Percentiles rank a stretch among this genome's conserved stretches.
Evolutionary conservation across 2,888 invertebrate species (phyloP).

Genomic region (Plutella xylostella): DNA sequence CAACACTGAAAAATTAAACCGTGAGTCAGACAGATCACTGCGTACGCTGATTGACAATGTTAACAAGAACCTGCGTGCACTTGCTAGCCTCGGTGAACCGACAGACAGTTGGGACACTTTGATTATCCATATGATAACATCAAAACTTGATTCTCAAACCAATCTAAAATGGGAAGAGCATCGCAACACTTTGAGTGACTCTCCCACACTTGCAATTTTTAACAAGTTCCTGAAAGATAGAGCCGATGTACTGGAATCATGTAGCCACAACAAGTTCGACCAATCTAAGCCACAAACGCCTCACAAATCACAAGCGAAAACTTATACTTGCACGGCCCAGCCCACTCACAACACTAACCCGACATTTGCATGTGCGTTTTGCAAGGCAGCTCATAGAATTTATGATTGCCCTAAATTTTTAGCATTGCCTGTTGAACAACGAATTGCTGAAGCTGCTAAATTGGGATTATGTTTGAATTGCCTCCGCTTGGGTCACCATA

Average conservation of each 20-base stretch:
- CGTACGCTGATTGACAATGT: constrained; percentile 19
- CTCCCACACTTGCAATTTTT: constrained; percentile 8
- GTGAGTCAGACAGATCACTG: constrained; percentile 8
- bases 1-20: neutral
- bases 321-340: no score
- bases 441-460: neutral
- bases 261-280: neutral
- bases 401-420: constrained; percentile 12
- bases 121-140: constrained; percentile 7
- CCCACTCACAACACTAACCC: neutral
- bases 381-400: constrained; percentile 6
- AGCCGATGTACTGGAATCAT: constrained; percentile 12
- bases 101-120: constrained; percentile 17
- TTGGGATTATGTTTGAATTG: constrained; percentile 8
- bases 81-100: constrained; percentile 17
- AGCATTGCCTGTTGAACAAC: constrained; percentile 3
- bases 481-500: neutral
- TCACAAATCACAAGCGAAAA: neutral
- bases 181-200: constrained; percentile 4
- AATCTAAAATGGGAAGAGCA: constrained; percentile 11
- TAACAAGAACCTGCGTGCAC: constrained; percentile 19
- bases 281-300: no score
- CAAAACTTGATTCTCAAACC: neutral
- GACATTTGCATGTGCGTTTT: constrained; percentile 7
- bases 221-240: constrained; percentile 9